Conservation (phyloP, 2,888 invertebrate species). For the Thymelicus sylvestris region DNA sequence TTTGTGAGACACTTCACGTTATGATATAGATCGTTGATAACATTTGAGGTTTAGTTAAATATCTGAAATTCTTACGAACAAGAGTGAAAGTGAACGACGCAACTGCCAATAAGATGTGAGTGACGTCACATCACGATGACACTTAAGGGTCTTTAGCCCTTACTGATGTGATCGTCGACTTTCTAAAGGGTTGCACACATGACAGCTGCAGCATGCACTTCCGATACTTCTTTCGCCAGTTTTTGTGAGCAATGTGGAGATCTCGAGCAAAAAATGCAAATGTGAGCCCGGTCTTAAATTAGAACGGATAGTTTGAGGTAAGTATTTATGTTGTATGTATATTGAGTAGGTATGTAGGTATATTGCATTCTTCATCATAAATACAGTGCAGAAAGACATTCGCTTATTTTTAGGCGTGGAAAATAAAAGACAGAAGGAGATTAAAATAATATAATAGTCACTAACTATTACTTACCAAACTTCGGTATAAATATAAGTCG, state of each 20-base stretch:
- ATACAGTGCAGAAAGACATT: too few species aligned
- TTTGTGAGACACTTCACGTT: slow-evolving; percentile 5
- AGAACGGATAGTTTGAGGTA: slow-evolving; percentile 3
- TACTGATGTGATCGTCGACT: slow-evolving; percentile 43
- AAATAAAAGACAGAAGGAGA: too few species aligned
- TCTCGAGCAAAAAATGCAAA: slow-evolving; percentile 27
- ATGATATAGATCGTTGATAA: slow-evolving; percentile 16
- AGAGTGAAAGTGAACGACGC: slow-evolving; percentile 18
- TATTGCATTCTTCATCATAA: too few species aligned
- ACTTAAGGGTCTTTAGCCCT: slow-evolving; percentile 35
- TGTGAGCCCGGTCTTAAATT: slow-evolving; percentile 36
- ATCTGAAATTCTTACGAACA: slow-evolving; percentile 2
- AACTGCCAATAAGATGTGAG: neutral
- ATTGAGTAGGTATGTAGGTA: too few species aligned
- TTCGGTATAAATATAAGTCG: too few species aligned
- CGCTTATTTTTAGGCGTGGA: too few species aligned
- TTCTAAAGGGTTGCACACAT: slow-evolving; percentile 46
- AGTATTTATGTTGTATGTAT: too few species aligned
- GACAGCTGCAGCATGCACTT: slow-evolving; percentile 51
- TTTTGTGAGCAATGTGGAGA: slow-evolving; percentile 33
- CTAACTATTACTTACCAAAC: too few species aligned
- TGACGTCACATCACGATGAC: slow-evolving; percentile 28
- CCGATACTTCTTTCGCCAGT: slow-evolving; percentile 43
- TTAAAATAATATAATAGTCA: too few species aligned
- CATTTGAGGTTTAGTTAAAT: slow-evolving; percentile 1